phyloP scores from a whole-genome alignment of 2,888 invertebrate genomes.

The Leptopilina drosophilae region DNA sequence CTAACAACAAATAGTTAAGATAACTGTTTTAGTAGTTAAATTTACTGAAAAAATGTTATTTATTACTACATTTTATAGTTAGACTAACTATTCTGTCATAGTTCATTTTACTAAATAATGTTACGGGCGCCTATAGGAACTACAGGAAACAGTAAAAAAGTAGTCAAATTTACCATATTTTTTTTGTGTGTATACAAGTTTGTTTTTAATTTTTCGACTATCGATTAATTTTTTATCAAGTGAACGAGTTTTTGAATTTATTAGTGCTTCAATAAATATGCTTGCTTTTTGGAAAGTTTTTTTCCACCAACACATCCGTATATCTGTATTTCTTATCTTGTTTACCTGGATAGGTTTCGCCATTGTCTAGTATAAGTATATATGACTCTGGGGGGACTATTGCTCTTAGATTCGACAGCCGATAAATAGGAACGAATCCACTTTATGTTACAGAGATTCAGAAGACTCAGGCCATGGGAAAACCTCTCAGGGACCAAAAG shows the following conservation, averaged over 20 bases:
- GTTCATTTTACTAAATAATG: too few species aligned
- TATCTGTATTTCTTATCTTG: slow-evolving; percentile 25
- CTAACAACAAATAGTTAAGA: too few species aligned
- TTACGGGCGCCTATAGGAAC: too few species aligned
- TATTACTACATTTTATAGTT: too few species aligned
- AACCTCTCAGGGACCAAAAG: slow-evolving; percentile 83
- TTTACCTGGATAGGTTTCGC: slow-evolving; percentile 44
- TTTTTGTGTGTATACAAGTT: too few species aligned
- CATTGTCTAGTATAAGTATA: slow-evolving; percentile 51
- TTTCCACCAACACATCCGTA: slow-evolving; percentile 5
- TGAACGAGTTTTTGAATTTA: slow-evolving; percentile 31
- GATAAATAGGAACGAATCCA: slow-evolving; percentile 55
- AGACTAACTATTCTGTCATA: too few species aligned
- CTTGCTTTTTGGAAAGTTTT: slow-evolving; percentile 28
- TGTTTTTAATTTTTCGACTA: slow-evolving; percentile 1
- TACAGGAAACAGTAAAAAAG: too few species aligned
- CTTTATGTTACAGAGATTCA: slow-evolving; percentile 82
- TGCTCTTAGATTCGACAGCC: slow-evolving; percentile 47
- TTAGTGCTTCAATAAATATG: slow-evolving; percentile 31
- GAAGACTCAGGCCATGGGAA: slow-evolving; percentile 84
- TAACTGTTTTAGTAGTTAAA: too few species aligned
- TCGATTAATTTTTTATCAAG: slow-evolving; percentile 25
- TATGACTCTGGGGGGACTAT: slow-evolving; percentile 32
- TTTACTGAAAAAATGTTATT: too few species aligned
- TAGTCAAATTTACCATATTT: too few species aligned